phyloP scores from a whole-genome alignment of 2,113 vertebrate genomes.

The Chaenogobius annularis region DNA sequence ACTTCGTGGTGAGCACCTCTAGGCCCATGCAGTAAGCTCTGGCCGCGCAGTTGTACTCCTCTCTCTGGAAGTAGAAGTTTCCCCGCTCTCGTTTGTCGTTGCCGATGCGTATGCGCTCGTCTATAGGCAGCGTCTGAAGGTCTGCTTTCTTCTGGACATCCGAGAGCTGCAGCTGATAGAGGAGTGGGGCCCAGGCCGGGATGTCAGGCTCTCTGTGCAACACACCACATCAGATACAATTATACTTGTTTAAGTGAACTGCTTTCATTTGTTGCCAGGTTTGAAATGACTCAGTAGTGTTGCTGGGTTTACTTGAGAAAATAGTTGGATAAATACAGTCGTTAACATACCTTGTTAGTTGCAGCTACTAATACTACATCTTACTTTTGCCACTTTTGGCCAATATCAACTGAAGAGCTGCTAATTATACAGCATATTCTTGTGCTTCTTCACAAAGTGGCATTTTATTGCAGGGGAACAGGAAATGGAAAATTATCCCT shows the following conservation, averaged over 20 bases:
- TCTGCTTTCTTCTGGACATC: slow-evolving; percentile 76
- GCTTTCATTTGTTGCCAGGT: not conserved
- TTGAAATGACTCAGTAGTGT: not conserved
- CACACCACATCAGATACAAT: slow-evolving; percentile 14
- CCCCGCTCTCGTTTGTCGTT: slow-evolving; percentile 83
- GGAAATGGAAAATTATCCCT: not conserved
- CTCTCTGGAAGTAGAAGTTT: slow-evolving; percentile 84
- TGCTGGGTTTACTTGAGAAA: not conserved
- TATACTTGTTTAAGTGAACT: not conserved
- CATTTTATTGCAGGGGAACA: not conserved
- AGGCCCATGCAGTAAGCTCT: slow-evolving; percentile 82
- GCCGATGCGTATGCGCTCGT: slow-evolving; percentile 78
- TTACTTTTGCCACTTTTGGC: not conserved
- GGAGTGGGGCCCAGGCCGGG: slow-evolving; percentile 77
- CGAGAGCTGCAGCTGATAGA: slow-evolving; percentile 83
- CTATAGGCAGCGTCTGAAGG: slow-evolving; percentile 61
- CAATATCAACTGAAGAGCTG: not conserved
- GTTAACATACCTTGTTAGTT: no score
- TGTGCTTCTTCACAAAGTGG: not conserved
- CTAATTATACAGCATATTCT: not conserved
- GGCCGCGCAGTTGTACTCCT: slow-evolving; percentile 77
- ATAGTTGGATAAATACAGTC: not conserved
- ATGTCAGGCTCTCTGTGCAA: slow-evolving; percentile 79
- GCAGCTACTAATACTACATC: not conserved
- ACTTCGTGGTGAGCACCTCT: slow-evolving; percentile 74